A percentile compares a stretch with the other conserved stretches of the same genome.
phyloP scores from a whole-genome alignment of 1,140 invertebrate genomes.

The Drosophila sucinea region DNA sequence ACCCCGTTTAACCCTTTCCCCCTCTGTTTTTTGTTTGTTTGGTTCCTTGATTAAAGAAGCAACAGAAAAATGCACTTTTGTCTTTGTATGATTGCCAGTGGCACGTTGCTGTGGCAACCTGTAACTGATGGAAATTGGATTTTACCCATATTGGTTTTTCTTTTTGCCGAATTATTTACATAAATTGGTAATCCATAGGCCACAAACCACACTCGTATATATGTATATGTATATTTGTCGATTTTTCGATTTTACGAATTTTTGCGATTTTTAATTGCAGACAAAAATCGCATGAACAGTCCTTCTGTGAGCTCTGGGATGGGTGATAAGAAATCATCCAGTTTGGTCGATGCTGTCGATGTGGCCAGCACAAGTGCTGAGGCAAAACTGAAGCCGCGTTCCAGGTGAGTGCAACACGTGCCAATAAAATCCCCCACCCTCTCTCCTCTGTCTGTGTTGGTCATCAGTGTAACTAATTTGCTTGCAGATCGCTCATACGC shows the following conservation, averaged over 20 bases:
- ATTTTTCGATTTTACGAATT: constrained; percentile 30
- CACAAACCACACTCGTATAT: too few relatives aligned
- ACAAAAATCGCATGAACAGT: constrained; percentile 79
- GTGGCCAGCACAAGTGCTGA: constrained; percentile 71
- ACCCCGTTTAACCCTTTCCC: neutral
- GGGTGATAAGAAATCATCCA: constrained; percentile 70
- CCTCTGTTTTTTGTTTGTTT: neutral
- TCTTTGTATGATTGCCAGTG: constrained; percentile 7
- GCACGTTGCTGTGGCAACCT: constrained; percentile 32
- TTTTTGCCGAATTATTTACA: constrained; percentile 7
- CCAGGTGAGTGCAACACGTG: constrained; percentile 57
- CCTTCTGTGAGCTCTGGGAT: constrained; percentile 58
- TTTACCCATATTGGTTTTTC: constrained; percentile 42
- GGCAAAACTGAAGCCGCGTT: constrained; percentile 76
- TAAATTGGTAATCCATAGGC: constrained; percentile 3
- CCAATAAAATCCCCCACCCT: neutral
- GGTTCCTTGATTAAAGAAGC: constrained; percentile 16
- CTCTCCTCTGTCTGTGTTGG: neutral
- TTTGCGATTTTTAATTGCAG: constrained; percentile 45
- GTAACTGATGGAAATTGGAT: constrained; percentile 53
- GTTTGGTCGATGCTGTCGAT: constrained; percentile 68
- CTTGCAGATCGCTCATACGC: constrained; percentile 88
- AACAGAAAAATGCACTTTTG: constrained; percentile 2
- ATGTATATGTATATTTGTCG: constrained; percentile 15
- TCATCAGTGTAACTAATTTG: constrained; percentile 18